Evolutionary conservation across 2,113 vertebrate genomes (phyloP), one percentile per base, ranked within the genome.

Genomic region (Anguilla japonica): DNA sequence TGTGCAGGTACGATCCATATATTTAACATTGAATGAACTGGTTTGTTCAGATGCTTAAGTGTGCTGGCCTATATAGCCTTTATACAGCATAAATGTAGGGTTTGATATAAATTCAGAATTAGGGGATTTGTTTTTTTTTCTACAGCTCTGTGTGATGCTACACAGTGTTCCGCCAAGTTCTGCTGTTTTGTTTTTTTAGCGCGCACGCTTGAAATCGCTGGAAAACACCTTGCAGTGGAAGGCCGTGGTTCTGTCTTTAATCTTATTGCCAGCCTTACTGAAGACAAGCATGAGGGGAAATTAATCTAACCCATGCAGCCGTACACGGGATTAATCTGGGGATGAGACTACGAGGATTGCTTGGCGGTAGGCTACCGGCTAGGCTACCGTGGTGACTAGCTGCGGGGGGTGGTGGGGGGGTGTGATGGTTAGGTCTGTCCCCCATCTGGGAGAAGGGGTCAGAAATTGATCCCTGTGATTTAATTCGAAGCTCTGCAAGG

Each of bases 401-500:
- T 71, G 15, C 9, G 57, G 63, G 41, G 26, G 2, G 40, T 22
- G 1, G 41, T 22, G 20, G 14, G 84, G 82, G 91, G 84, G 79
- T 79, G 1, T 34, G 34, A 1, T 34, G 34, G 34, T 34, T 34
- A 50, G 41, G 87, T 84, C 82, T 86, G 88, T 82, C 71, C 91
- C 88, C 88, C 11, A 56, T 89, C 88, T 84, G 67, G 15, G 79
- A 87, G 88, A 82, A 85, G 56, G 50, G 46, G 87, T 90, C 91
- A 91, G 90, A 91, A 92, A 90, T 89, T 80, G 87, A 89, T 90
- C 88, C 87, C 80, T 85, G 87, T 84, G 85, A 90, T 78, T 88
- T 93, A 87, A 90, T 92, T 90, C 88, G 90, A 89, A 95, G 82
- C 86, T 84, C 80, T 85, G 83, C 88, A 89, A 93, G 89, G 89